Evolutionary conservation across 2,113 vertebrate genomes (phyloP).

Genomic region (Manacus vitellinus): DNA sequence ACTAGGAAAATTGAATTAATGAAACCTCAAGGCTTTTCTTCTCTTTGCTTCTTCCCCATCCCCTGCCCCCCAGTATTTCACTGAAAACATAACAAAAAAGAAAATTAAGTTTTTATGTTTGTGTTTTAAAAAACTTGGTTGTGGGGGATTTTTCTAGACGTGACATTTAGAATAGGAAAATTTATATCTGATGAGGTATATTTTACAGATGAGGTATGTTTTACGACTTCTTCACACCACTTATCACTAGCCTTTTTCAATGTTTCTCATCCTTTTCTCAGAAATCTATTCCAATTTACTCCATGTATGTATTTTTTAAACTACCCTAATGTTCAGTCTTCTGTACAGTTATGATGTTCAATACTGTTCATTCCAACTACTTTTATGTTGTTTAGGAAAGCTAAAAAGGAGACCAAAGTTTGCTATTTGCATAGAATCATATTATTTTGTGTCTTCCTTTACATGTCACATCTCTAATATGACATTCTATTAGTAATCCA

Average conservation of each 20-base stretch:
- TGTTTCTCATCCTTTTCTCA: not conserved
- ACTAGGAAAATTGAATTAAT: not conserved
- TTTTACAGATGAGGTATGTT: not conserved
- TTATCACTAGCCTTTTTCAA: not conserved
- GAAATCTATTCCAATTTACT: not conserved
- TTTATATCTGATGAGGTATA: not conserved
- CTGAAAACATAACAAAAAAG: not conserved
- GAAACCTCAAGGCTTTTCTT: not conserved
- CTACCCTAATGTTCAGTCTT: not conserved
- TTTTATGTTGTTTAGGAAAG: not conserved
- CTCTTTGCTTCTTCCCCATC: accelerated
- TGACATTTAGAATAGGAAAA: not conserved
- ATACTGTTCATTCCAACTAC: not conserved
- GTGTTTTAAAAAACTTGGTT: not conserved
- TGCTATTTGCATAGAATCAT: not conserved
- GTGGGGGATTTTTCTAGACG: not conserved
- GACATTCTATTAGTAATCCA: not conserved
- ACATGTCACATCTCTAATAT: not conserved
- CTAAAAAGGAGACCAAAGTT: not conserved
- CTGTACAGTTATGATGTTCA: not conserved
- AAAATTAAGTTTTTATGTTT: not conserved
- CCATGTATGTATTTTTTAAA: not conserved
- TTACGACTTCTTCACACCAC: not conserved
- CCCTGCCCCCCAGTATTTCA: not conserved
- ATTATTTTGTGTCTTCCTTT: not conserved